Conservation (phyloP, 2,888 invertebrate species). For the Nephrotoma appendiculata region DNA sequence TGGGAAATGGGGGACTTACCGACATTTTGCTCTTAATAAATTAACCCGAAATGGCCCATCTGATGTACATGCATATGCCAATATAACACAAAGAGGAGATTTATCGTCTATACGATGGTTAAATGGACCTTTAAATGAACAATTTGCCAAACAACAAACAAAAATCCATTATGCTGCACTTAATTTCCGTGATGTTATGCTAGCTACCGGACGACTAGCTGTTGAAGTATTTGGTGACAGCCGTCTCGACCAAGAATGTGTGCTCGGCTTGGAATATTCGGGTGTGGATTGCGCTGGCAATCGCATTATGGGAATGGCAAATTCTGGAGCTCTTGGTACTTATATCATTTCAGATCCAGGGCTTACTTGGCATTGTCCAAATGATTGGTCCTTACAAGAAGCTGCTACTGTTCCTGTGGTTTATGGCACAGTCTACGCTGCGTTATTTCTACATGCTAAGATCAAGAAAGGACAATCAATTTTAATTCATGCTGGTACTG, state of each 20-base stretch:
- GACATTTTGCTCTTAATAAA: slow-evolving; percentile 54
- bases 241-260: slow-evolving; percentile 47
- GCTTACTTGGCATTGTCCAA: slow-evolving; percentile 49
- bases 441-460: slow-evolving; percentile 28
- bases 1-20: slow-evolving; percentile 53
- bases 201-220: slow-evolving; percentile 78
- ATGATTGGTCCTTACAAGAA: slow-evolving; percentile 55
- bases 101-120: slow-evolving; percentile 75
- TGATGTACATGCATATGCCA: slow-evolving; percentile 58
- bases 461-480: slow-evolving; percentile 29
- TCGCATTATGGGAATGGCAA: slow-evolving; percentile 48
- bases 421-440: slow-evolving; percentile 49
- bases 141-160: slow-evolving; percentile 18
- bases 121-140: slow-evolving; percentile 44
- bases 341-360: slow-evolving; percentile 32
- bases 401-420: slow-evolving; percentile 71
- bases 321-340: slow-evolving; percentile 38
- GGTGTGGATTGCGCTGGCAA: slow-evolving; percentile 42
- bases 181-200: slow-evolving; percentile 92
- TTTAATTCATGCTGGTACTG: slow-evolving; percentile 46
- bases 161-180: slow-evolving; percentile 61
- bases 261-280: slow-evolving; percentile 53
- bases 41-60: slow-evolving; percentile 30
- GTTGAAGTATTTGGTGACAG: slow-evolving; percentile 61
- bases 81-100: slow-evolving; percentile 71